Evolutionary conservation across 1,140 invertebrate species (phyloP), one percentile per base, ranked within the genome.

Genomic region (Eulimnadia texana): DNA sequence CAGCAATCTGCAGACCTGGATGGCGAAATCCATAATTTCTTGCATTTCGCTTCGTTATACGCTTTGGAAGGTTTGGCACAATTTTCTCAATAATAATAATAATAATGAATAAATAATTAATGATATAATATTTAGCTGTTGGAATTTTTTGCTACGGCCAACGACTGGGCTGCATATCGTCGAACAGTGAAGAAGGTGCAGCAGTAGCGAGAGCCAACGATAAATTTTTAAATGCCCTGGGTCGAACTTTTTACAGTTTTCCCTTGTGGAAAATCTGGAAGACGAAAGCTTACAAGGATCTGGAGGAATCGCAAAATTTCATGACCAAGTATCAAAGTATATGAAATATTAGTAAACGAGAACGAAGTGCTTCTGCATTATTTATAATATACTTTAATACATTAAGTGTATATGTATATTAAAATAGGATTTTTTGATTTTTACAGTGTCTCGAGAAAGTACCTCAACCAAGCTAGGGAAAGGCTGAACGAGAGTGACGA

Each of bases 121-220:
- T 13, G 13, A 27, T 10, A 3, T 3, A 25, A 16, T 20, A 25
- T 57, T 27, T 29, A 57, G 60, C 50, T 11, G 50, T 61, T 20
- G 53, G 60, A 19, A 51, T 61, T 23, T 24, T 61, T 42, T 61
- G 60, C 28, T 61, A 61, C 27, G 60, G 60, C 25, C 51, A 6
- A 23, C 49, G 60, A 28, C 1, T 61, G 19, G 24, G 42, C 23
- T 61, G 60, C 50, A 27, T 61, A 22, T 60, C 59, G 1, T 50
- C 33, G 22, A 60, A 60, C n/a, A 25, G 3, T 16, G 22, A 16
- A 22, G 50, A 54, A n/a, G 27, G 50, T 47, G 33, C 51, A 19
- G 25, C 25, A 19, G 33, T 61, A 25, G 33, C 50, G 20, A 9
- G 29, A 42, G 28, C 50, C 3, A 61, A 61, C 20, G 11, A 28